Percentiles rank a stretch among this genome's conserved stretches.
phyloP scores from a whole-genome alignment of 2,113 vertebrate genomes.

The Seriola rivoliana region DNA sequence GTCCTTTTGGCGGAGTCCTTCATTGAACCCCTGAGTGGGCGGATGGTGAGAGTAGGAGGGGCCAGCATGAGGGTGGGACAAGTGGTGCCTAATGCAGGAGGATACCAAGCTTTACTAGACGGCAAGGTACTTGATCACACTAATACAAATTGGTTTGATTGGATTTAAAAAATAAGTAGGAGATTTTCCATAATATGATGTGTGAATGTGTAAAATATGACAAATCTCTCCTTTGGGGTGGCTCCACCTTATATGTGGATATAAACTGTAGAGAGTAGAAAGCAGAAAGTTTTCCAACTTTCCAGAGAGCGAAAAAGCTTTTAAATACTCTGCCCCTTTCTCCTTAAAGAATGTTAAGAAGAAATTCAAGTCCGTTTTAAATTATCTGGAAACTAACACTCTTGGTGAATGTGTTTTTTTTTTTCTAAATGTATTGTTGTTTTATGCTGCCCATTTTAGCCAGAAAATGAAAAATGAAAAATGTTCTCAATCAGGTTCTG shows the following conservation, averaged over 20 bases:
- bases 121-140: conserved; percentile 64
- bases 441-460: too few species aligned
- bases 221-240: background rate
- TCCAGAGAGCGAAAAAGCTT: background rate
- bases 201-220: background rate
- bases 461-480: background rate
- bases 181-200: background rate
- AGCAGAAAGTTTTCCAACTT: background rate
- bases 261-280: background rate
- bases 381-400: too few species aligned
- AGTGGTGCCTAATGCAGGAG: conserved; percentile 83
- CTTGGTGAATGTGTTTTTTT: too few species aligned
- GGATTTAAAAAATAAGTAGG: background rate
- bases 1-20: conserved; percentile 88
- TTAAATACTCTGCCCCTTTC: background rate
- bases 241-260: background rate
- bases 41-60: conserved; percentile 80
- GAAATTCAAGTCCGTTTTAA: too few species aligned
- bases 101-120: conserved; percentile 86
- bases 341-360: background rate
- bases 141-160: background rate
- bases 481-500: conserved; percentile 71
- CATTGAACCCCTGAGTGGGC: conserved; percentile 88
- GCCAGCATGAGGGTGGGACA: conserved; percentile 74
- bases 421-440: background rate